Percentiles rank a stretch among this genome's conserved stretches.
These are phyloP conservation scores for Isichthys henryi DNA, from an alignment of 2,113 vertebrate species.

Conservation along the genomic window DNA sequence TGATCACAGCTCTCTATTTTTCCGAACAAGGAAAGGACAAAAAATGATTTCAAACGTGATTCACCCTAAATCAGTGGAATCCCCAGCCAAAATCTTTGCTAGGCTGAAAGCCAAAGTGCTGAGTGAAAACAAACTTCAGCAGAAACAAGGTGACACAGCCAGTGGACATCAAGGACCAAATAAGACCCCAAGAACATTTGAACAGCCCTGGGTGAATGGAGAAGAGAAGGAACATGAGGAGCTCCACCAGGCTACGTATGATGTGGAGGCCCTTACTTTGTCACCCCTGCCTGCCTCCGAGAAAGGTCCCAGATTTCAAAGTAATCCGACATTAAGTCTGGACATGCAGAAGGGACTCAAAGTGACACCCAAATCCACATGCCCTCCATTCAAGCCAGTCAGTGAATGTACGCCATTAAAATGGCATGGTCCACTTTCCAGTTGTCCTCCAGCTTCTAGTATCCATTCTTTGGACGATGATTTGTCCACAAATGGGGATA, in stretches of 20 bases:
- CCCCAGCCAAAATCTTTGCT: slow-evolving; percentile 62
- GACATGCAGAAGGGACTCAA: background rate
- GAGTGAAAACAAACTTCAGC: slow-evolving; percentile 12
- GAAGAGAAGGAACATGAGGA: background rate
- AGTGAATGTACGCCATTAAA: background rate
- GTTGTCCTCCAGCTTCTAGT: background rate
- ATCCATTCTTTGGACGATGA: background rate
- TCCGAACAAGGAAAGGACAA: background rate
- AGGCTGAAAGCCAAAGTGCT: slow-evolving; percentile 55
- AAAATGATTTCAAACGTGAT: background rate
- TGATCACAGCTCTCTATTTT: slow-evolving; percentile 2
- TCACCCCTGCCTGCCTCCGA: slow-evolving; percentile 48
- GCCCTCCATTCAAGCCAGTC: background rate
- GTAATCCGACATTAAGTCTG: background rate
- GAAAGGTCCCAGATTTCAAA: slow-evolving; percentile 12
- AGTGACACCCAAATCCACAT: background rate
- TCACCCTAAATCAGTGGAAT: slow-evolving; percentile 26
- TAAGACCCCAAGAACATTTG: slow-evolving; percentile 3
- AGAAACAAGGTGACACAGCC: background rate
- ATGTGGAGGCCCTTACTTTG: slow-evolving; percentile 44
- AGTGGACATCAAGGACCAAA: background rate
- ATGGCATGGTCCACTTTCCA: background rate
- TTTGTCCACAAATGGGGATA: background rate
- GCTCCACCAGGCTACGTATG: background rate
- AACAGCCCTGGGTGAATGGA: background rate